phyloP scores from a whole-genome alignment of 2,113 vertebrate species.

The Camelus bactrianus region DNA sequence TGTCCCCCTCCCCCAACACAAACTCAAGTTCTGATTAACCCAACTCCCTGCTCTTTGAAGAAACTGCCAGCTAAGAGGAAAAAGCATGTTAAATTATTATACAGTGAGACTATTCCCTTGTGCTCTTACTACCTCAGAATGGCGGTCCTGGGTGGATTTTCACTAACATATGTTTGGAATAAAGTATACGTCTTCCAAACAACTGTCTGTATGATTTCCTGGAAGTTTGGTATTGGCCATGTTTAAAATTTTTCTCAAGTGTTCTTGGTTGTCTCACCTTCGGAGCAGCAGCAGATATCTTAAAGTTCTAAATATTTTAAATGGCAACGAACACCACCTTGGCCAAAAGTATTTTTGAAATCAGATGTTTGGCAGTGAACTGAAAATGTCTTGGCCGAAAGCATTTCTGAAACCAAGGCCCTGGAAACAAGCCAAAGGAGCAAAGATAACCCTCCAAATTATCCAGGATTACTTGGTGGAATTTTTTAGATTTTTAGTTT shows the following conservation, averaged over 20 bases:
- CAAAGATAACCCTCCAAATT: background rate
- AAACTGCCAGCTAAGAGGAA: background rate
- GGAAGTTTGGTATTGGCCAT: background rate
- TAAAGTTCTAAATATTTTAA: background rate
- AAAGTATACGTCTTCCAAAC: background rate
- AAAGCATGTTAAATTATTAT: constrained; percentile 39
- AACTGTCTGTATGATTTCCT: background rate
- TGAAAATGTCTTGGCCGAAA: background rate
- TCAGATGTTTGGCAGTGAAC: background rate
- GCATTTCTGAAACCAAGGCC: constrained; percentile 8
- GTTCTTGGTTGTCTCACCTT: background rate
- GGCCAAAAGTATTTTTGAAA: constrained; percentile 44
- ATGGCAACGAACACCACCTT: background rate
- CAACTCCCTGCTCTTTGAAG: background rate
- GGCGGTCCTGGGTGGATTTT: background rate
- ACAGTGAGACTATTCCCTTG: background rate
- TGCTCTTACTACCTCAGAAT: background rate
- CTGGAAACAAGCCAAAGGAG: background rate
- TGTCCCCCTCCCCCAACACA: background rate
- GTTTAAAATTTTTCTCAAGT: background rate
- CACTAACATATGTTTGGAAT: background rate
- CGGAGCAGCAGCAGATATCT: background rate
- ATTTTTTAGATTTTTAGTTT: constrained; percentile 24
- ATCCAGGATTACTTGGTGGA: background rate
- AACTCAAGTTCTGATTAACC: background rate